These are phyloP conservation scores for Dromiciops gliroides DNA, from an alignment of 2,113 vertebrate genomes.

Conservation along the genomic window DNA sequence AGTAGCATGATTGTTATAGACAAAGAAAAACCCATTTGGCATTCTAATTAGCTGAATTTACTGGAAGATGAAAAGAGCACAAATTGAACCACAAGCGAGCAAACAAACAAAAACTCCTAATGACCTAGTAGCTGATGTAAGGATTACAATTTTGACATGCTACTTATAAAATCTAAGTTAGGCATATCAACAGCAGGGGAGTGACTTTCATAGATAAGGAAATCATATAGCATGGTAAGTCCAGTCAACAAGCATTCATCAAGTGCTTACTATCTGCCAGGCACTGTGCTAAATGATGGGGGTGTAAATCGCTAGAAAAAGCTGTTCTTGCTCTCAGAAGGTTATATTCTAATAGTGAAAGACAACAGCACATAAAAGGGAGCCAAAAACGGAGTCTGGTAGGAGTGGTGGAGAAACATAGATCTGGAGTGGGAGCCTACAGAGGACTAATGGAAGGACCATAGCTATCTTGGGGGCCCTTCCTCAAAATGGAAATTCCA, in stretches of 20 bases:
- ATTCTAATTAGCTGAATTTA: background rate
- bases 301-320: background rate
- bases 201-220: background rate
- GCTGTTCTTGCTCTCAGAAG: background rate
- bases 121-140: background rate
- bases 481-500: background rate
- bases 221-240: background rate
- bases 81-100: background rate
- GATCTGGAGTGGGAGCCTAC: background rate
- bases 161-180: background rate
- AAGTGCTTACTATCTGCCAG: background rate
- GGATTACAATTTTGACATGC: background rate
- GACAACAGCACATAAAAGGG: background rate
- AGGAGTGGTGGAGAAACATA: background rate
- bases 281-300: background rate
- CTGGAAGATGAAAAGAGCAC: background rate
- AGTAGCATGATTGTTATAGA: background rate
- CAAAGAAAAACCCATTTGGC: background rate
- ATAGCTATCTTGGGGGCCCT: background rate
- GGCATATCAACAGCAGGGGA: background rate
- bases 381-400: background rate
- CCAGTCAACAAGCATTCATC: background rate
- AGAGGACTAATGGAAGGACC: background rate
- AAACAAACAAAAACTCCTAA: background rate
- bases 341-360: background rate